phyloP scores from a whole-genome alignment of 1,140 invertebrate genomes.

The Sycophila sp. region DNA sequence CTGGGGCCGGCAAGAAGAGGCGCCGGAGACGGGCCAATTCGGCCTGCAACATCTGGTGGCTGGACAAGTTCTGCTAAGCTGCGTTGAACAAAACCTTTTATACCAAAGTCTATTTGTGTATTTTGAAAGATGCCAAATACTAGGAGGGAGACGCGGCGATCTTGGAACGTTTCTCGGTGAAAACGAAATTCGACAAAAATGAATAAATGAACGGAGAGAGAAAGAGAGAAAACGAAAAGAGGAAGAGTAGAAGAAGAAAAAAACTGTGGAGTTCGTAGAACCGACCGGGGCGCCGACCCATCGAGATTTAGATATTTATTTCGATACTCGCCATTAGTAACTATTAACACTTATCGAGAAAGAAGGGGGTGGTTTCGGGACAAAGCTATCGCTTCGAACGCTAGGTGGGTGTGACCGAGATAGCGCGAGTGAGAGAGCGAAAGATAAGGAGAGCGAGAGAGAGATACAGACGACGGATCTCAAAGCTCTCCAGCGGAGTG shows the following conservation, averaged over 20 bases:
- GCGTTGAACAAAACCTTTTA: slow-evolving; percentile 56
- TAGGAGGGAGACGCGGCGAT: no score
- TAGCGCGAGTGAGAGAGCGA: not conserved
- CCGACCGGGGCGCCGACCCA: slow-evolving; percentile 43
- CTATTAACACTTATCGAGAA: slow-evolving; percentile 25
- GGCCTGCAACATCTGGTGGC: slow-evolving; percentile 66
- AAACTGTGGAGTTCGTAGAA: not conserved
- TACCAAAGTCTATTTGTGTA: slow-evolving; percentile 76
- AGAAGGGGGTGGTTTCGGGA: no score
- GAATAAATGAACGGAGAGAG: not conserved
- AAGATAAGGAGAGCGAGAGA: not conserved
- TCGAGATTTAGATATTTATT: slow-evolving; percentile 42
- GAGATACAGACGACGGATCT: slow-evolving; percentile 15
- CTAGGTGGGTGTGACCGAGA: not conserved
- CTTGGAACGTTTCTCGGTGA: no score
- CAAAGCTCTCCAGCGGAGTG: not conserved
- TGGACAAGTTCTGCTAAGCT: slow-evolving; percentile 67
- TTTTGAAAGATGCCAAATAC: slow-evolving; percentile 72
- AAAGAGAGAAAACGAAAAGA: not conserved
- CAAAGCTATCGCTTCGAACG: slow-evolving; percentile 25
- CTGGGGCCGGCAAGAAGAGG: slow-evolving; percentile 71
- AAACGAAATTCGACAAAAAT: no score
- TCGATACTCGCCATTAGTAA: slow-evolving; percentile 33
- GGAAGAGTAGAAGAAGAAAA: not conserved
- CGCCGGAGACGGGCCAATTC: slow-evolving; percentile 67